These are phyloP conservation scores for Antidorcas marsupialis DNA, from an alignment of 2,113 vertebrate genomes.

Conservation along the genomic window DNA sequence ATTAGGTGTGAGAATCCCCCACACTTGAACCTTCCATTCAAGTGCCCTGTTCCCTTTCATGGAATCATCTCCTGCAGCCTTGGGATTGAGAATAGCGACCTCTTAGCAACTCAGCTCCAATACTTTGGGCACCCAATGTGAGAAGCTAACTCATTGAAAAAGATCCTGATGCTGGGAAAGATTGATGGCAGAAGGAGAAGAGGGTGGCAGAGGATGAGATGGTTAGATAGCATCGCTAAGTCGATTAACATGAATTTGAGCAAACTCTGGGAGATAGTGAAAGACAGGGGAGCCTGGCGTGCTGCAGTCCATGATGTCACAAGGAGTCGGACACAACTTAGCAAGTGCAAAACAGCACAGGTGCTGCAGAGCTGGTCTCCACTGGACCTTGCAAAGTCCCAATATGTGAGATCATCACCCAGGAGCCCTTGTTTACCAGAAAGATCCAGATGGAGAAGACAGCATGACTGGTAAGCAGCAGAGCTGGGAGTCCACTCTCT, in stretches of 20 bases:
- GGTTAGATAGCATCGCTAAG: not conserved
- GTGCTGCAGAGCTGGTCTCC: not conserved
- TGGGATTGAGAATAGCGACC: not conserved
- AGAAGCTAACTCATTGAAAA: not conserved
- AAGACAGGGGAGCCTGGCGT: not conserved
- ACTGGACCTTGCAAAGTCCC: too few species aligned
- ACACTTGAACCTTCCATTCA: accelerated
- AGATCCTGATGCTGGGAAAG: not conserved
- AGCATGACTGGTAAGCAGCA: not conserved
- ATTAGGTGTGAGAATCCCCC: too few species aligned
- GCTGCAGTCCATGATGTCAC: not conserved
- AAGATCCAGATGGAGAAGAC: not conserved
- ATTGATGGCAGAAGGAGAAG: not conserved
- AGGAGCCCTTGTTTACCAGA: not conserved
- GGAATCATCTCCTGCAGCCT: not conserved
- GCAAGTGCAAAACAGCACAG: not conserved
- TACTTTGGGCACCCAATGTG: not conserved
- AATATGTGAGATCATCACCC: not conserved
- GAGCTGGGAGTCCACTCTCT: not conserved
- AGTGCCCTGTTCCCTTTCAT: not conserved
- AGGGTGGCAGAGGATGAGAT: not conserved
- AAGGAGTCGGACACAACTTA: not conserved
- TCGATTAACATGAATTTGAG: not conserved
- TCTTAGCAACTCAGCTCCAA: not conserved
- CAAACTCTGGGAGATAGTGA: not conserved